Evolutionary conservation across 2,113 vertebrate genomes (phyloP), one percentile per base, ranked within the genome.

Genomic region (Athene noctua): DNA sequence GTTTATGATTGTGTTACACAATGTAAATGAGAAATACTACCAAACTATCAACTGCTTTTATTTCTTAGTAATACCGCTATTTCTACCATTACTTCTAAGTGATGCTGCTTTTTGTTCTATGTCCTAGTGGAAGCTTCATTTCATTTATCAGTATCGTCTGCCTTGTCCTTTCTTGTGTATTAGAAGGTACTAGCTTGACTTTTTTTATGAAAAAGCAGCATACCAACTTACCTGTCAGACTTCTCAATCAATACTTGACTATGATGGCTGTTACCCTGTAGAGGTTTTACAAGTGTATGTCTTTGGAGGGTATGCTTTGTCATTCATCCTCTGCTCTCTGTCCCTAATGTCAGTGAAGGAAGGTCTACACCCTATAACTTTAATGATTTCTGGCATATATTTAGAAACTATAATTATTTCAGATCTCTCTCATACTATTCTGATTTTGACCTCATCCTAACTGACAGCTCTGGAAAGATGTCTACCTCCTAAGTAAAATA

Each of bases 341-440:
- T 57, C 44, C 77, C 52, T 66, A 42, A 29, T 27, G 40, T 68
- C 67, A 82, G 34, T 32, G 46, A 85, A 79, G 57, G 57, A 89
- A 91, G 62, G 12, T 89, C 88, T 96, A 88, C 52, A 61, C 40
- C 92, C 44, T 72, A 78, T 86, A 94, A 87, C 49, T 92, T 84
- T 91, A 95, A 94, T 96, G 5, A 91, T 84, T 88, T 92, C 80
- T 94, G 86, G 58, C 86, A 79, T 91, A 57, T 93, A 79, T 86
- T 79, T 92, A 86, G 67, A 29, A 94, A 96, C 81, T 93, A 67
- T 68, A 27, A 77, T 89, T 94, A 97, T 65, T 94, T 89, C 83
- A 65, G 46, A 54, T 85, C 57, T 93, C 47, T 91, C n/a, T 90
- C 20, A 57, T 91, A 46, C 65, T 81, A 6, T 81, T 92, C 86